Percentiles rank a stretch among this genome's conserved stretches.
Conservation (phyloP, 2,113 vertebrate genomes). For the Mus musculus region GRCm39 chr4:36202001-36202500, state of each 20-base stretch:
- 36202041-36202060: neutral
- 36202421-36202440: neutral
- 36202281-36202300: neutral
- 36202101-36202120: neutral
- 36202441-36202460: neutral
- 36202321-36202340: neutral
- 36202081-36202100: neutral
- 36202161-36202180: neutral
- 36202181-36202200: neutral
- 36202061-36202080: neutral
- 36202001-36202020: neutral
- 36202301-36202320: neutral
- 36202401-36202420: neutral
- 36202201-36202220: neutral
- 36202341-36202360: neutral
- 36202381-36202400: neutral
- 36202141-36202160: neutral
- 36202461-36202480: neutral
- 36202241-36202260: neutral
- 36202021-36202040: neutral
- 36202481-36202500: neutral
- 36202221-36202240: neutral
- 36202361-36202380: too few relatives aligned
- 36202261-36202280: neutral
- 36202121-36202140: neutral